Evolutionary conservation across 2,797 vertebrate species (phyloP), one percentile per base, ranked within the genome.

Genomic region (Ambastaia sidthimunki): DNA sequence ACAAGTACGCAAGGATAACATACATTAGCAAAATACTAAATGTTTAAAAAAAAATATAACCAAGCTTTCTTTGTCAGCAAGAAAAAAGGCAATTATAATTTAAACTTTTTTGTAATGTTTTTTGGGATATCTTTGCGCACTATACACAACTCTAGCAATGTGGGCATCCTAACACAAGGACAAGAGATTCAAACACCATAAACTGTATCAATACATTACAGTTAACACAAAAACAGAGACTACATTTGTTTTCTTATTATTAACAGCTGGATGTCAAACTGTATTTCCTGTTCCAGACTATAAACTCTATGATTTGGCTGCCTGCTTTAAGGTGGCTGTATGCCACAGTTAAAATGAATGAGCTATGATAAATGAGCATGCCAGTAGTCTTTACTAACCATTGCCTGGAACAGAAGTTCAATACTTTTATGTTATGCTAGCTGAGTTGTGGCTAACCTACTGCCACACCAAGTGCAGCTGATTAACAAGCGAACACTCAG

Each of bases 381-480:
- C 28, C 28, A 28, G 28, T 2, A 28, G 28, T 28, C 28, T 28
- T 28, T 28, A 28, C 28, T 28, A 28, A 28, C 28, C 28, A 28
- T 2, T 28, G 28, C 28, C 19, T 9, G 9, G 37, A 71, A 54
- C 9, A 11, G 19, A 54, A 52, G 15, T 52, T 6, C 50, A 52
- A 67, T 54, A 72, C 57, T 41, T 37, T 37, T 67, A 50, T 74
- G 67, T 80, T 50, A 34, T 9, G n/a, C 54, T 31, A 25, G 13
- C 15, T 15, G 4, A 31, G 28, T 34, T 18, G 16, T n/a, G 28
- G 7, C 6, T 65, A 62, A 76, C n/a, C 31, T 67, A 54, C 3
- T 4, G 41, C 34, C 69, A 76, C 73, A 48, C 44, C 5, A 16
- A 65, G 34, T 65, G 25, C 18, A 66, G 74, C 59, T 57, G 57